phyloP scores from a whole-genome alignment of 2,113 vertebrate species.

The Petaurus breviceps region DNA sequence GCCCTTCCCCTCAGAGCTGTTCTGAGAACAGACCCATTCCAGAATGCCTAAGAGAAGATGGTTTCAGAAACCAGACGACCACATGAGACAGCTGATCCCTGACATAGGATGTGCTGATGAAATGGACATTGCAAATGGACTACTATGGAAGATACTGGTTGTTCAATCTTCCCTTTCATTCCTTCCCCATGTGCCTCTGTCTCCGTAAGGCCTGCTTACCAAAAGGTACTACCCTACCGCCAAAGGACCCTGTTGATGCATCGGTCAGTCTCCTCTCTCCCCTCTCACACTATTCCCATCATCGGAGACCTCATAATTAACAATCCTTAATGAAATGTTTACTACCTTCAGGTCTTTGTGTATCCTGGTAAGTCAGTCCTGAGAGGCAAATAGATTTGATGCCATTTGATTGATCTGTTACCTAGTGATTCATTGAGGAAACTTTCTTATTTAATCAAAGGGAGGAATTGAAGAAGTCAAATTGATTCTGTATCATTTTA shows the following conservation, averaged over 20 bases:
- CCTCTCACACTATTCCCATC: neutral
- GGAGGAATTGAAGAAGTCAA: too few species aligned
- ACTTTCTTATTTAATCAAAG: too few species aligned
- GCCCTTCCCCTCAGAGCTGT: neutral
- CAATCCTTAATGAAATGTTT: too few species aligned
- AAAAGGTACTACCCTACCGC: rapidly evolving
- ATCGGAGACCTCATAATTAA: neutral
- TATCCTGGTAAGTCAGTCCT: too few species aligned
- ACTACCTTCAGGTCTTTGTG: too few species aligned
- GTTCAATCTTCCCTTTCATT: neutral
- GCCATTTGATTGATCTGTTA: too few species aligned
- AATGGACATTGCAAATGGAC: too few species aligned
- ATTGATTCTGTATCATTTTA: too few species aligned
- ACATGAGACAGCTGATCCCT: neutral
- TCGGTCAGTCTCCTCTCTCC: neutral
- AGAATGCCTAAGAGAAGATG: neutral
- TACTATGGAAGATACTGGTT: neutral
- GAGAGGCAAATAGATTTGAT: too few species aligned
- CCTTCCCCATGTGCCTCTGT: neutral
- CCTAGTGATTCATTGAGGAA: too few species aligned
- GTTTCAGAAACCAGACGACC: neutral
- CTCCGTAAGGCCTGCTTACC: neutral
- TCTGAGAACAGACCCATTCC: neutral
- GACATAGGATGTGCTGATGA: neutral
- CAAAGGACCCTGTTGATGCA: neutral